A percentile compares a stretch with the other conserved stretches of the same genome.
phyloP scores from a whole-genome alignment of 2,113 vertebrate species.

The Mustela nigripes region DNA sequence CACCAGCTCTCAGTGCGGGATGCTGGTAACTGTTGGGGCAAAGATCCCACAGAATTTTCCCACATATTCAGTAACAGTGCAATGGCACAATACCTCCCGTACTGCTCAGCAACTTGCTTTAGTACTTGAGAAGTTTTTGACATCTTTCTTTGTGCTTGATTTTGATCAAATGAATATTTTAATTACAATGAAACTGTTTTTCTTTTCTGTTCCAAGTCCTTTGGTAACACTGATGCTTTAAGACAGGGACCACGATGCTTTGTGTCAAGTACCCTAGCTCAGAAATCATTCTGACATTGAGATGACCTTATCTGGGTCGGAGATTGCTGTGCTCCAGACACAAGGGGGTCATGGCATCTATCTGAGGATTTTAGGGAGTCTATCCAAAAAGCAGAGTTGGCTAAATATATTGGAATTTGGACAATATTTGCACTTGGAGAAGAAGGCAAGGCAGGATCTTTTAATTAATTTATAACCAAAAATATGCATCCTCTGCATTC shows the following conservation, averaged over 20 bases:
- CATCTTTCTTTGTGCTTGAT: not conserved
- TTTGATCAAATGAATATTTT: not conserved
- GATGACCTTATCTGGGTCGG: not conserved
- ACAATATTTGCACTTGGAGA: not conserved
- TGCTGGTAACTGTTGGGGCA: not conserved
- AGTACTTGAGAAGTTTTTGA: not conserved
- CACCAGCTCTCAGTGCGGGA: accelerated
- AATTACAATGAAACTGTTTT: not conserved
- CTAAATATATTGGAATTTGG: not conserved
- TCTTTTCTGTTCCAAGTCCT: not conserved
- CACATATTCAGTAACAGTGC: accelerated
- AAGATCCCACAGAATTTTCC: not conserved
- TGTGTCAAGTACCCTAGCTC: not conserved
- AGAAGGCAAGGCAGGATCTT: not conserved
- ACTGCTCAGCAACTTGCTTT: not conserved
- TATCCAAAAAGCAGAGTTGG: not conserved
- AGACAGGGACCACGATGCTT: not conserved
- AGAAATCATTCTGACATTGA: not conserved
- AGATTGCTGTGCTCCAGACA: not conserved
- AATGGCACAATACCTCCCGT: accelerated
- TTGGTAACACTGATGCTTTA: not conserved
- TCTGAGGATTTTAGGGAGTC: not conserved
- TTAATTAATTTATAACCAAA: not conserved
- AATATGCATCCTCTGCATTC: not conserved
- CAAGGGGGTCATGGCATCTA: not conserved